Base-by-base conservation (phyloP, 2,797 vertebrate genomes). In the Pipistrellus kuhlii region DNA sequence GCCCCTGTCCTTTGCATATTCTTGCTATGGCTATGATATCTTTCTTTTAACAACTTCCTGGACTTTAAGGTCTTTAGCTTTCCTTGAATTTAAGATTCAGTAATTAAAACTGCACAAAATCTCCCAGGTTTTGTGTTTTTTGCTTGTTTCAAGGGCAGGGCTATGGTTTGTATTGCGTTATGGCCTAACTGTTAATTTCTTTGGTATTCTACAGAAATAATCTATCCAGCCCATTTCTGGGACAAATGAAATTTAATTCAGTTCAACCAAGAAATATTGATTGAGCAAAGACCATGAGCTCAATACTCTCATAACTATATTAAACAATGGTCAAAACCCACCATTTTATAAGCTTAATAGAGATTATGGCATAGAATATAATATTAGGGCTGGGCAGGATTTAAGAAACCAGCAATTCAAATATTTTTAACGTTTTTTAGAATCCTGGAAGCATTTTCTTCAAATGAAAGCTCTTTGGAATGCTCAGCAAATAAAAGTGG, bases 201-300 rank as follows among this genome's bases (percentile, higher is more conserved):
- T 64, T 71, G 35, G 9, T 41, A 93, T 89, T 86, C 87, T 81
- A 93, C 38, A 6, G 44, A 94, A 93, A 82, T 21, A 85, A 44
- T 18, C n/a, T 77, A 17, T 8, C 62, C 0, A 18, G 64, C 73
- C 57, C 38, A 66, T 85, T 93, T 93, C 44, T 68, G 89, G 44
- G 38, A 64, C 23, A 44, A 62, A 93, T 73, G 55, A 88, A 85
- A 90, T 66, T 48, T 68, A 77, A 88, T 78, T 93, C 46, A 80
- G 4, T 93, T 90, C 62, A 89, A 59, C 14, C 90, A 69, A 94
- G 30, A 94, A 77, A 69, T 86, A 86, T 38, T 30, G n/a, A 59
- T 7, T 84, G 93, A 68, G 14, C 27, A 11, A 84, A 32, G 41
- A 59, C 64, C 71, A 80, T 64, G 46, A 93, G 27, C 66, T 81